Base-by-base conservation (phyloP, 1,140 invertebrate genomes). In the Drosophila nigromelanica region DNA sequence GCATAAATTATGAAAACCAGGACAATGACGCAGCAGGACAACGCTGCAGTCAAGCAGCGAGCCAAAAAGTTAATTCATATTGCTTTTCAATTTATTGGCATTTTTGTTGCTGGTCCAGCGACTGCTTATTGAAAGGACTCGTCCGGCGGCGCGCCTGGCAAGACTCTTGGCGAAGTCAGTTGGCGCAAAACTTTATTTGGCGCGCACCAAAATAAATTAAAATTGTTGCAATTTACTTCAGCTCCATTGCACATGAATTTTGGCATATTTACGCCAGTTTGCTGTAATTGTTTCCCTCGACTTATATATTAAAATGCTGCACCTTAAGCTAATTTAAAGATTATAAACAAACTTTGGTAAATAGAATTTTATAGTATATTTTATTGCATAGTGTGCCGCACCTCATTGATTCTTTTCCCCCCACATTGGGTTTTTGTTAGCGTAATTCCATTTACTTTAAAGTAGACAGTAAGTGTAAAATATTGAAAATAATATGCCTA, bases 41-140 rank as follows among this genome's bases (percentile, higher is more conserved):
- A 35, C 10, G 50, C 18, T 11, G 37, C 30, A 37, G 37, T 35
- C 37, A 47, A 45, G 58, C 42, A 59, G 55, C 30, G 47, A 69
- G 71, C 61, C 74, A 87, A 87, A 87, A 87, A 89, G 82, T 87
- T 87, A 87, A 87, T 87, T 87, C 83, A 87, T 87, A 87, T 87
- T 82, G 77, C 83, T 82, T 82, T 87, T 87, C 83, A 87, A 87
- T 87, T 89, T 87, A 87, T 87, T 89, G 82, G 72, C 66, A 76
- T 86, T 87, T 81, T 76, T 59, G 39, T 61, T 47, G 77, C 39
- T 78, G 51, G 48, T 43, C 42, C n/a, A 10, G 62, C 45, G 30
- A 56, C 50, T n/a, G 55, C 67, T 58, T 69, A 87, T 87, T 81
- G 78, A 63, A 70, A 66, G 52, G 50, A 63, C 40, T 73, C 58